Conservation (phyloP, 2,888 invertebrate species). For the Syritta pipiens region DNA sequence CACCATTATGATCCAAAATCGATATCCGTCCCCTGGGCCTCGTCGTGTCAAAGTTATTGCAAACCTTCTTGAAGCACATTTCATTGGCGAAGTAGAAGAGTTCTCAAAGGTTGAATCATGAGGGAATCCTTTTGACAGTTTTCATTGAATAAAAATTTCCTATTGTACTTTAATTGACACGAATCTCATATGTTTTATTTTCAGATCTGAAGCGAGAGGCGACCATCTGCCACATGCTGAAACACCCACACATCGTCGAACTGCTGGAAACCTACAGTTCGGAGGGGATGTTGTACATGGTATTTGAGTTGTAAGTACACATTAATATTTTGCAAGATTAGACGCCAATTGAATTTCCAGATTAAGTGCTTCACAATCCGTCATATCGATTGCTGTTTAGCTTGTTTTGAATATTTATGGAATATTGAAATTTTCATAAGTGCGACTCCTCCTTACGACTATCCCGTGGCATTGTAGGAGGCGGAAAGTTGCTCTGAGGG, state of each 20-base stretch:
- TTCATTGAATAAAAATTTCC: too few relatives aligned
- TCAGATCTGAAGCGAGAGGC: constrained; percentile 98
- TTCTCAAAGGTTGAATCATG: too few relatives aligned
- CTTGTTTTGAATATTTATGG: constrained; percentile 12
- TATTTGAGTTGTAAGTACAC: constrained; percentile 98
- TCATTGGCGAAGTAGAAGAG: constrained; percentile 12
- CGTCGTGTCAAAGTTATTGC: constrained; percentile 22
- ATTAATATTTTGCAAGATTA: constrained; percentile 17
- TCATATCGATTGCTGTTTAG: constrained; percentile 9
- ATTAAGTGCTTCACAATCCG: constrained; percentile 26
- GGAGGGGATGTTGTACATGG: constrained; percentile 99
- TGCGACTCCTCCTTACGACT: constrained; percentile 13
- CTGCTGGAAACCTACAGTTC: constrained; percentile 98
- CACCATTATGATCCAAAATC: constrained; percentile 52
- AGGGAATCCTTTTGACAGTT: constrained; percentile 32
- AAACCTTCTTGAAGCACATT: constrained; percentile 20
- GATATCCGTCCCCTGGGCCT: constrained; percentile 40
- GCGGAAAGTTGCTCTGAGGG: constrained; percentile 17
- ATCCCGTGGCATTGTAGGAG: constrained; percentile 1
- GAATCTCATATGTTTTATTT: too few relatives aligned
- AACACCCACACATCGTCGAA: constrained; percentile 99
- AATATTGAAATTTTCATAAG: constrained; percentile 21
- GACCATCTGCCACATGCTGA: constrained; percentile 98
- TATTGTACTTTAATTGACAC: too few relatives aligned
- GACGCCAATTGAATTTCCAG: constrained; percentile 8